These are phyloP conservation scores for Adelphocoris suturalis DNA, from an alignment of 2,888 invertebrate species.

Conservation along the genomic window DNA sequence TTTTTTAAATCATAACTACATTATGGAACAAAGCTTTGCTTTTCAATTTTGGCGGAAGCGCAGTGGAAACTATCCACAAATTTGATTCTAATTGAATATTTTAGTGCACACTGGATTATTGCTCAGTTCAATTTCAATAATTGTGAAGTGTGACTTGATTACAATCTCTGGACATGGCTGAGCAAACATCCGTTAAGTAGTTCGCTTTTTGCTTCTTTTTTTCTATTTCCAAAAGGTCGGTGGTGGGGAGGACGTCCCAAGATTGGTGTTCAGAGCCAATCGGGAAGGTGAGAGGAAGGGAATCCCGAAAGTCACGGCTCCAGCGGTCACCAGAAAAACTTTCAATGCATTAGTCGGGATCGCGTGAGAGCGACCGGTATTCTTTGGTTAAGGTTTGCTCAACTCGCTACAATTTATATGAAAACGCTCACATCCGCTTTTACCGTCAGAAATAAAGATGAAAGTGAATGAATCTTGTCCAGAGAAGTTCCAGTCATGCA, in stretches of 20 bases:
- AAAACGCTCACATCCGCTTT: constrained; percentile 29
- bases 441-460: background rate
- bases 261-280: background rate
- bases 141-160: no score
- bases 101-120: no score
- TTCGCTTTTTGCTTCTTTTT: background rate
- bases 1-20: no score
- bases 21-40: no score
- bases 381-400: background rate
- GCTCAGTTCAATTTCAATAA: no score
- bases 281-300: background rate
- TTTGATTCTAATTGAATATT: no score
- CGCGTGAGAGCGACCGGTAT: constrained; percentile 1
- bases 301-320: background rate
- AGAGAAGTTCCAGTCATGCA: no score
- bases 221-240: background rate
- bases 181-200: background rate
- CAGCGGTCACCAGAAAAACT: constrained; percentile 19
- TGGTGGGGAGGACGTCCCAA: background rate
- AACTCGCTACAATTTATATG: constrained; percentile 34
- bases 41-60: no score
- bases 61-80: no score
- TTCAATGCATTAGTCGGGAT: constrained; percentile 23
- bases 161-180: no score
- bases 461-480: background rate